phyloP scores from a whole-genome alignment of 2,888 invertebrate species.

The Eurytoma californica region DNA sequence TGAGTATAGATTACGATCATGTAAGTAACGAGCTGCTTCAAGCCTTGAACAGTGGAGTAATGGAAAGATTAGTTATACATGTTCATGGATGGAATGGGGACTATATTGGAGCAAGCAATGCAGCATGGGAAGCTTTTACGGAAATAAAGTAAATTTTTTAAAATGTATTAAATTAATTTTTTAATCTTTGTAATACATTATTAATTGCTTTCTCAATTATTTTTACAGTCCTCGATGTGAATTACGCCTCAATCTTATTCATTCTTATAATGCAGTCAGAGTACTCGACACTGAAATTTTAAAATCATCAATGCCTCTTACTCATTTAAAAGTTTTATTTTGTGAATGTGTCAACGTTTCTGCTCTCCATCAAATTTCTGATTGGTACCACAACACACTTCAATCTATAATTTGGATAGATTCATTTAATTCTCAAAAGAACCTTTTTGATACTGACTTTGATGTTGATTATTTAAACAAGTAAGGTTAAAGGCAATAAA shows the following conservation, averaged over 20 bases:
- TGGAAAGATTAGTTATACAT: slow-evolving; percentile 81
- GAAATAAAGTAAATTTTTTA: slow-evolving; percentile 73
- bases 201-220: slow-evolving; percentile 2
- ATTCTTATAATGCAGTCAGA: slow-evolving; percentile 82
- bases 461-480: slow-evolving; percentile 62
- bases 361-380: slow-evolving; percentile 77
- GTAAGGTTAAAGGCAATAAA: slow-evolving; percentile 58
- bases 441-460: slow-evolving; percentile 62
- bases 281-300: slow-evolving; percentile 80
- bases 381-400: slow-evolving; percentile 77
- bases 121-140: slow-evolving; percentile 80
- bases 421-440: slow-evolving; percentile 70
- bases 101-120: slow-evolving; percentile 81
- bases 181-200: background rate
- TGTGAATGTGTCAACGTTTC: slow-evolving; percentile 80
- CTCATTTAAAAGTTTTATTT: slow-evolving; percentile 84
- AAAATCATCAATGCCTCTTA: slow-evolving; percentile 83
- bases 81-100: slow-evolving; percentile 82
- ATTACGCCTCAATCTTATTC: slow-evolving; percentile 80
- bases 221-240: slow-evolving; percentile 77
- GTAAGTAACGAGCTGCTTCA: slow-evolving; percentile 76
- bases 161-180: background rate
- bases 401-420: slow-evolving; percentile 81
- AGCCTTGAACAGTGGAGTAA: slow-evolving; percentile 73
- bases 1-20: slow-evolving; percentile 79